Evolutionary conservation across 2,888 invertebrate species (phyloP), one percentile per base, ranked within the genome.

Genomic region (Vanessa cardui): DNA sequence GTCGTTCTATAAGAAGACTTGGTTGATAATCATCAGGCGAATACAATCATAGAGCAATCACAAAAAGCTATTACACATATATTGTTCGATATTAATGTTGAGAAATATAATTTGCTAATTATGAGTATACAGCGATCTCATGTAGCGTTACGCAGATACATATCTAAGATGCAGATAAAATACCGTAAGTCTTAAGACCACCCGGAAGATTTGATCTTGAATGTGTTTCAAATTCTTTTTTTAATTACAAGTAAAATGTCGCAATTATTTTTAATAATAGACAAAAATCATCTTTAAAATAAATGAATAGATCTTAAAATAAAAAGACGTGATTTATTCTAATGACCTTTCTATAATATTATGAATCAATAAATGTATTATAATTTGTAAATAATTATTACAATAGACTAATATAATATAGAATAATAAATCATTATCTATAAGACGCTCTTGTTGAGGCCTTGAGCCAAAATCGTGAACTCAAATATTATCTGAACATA

Each of bases 91-190:
- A 8, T 21, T 5, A 50, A 50, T 2, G 15, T 21, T 26, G 26
- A 50, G 50, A 6, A 15, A 21, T 9, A 50, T 50, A 21, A 50
- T 50, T 50, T 15, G 50, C 21, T 50, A 50, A 50, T 21, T 20
- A 50, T 6, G 26, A 21, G 50, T 15, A 6, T 50, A 50, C 21
- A 50, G 5, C 21, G 50, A 21, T 15, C 21, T 50, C 50, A 15
- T 26, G 50, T 39, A 64, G 58, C 64, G 47, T 64, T 49, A 56
- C 33, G 64, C 59, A 64, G 58, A 59, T 64, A 49, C 50, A 26
- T 58, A 50, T 64, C 58, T 45, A 47, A 69, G 65, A 62, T 69
- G 59, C 49, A 62, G 69, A 69, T 69, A 66, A 26, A 66, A 49
- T 15, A 58, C 52, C 66, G 31, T 20, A 60, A 63, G 66, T 62